A percentile compares a stretch with the other conserved stretches of the same genome.
phyloP scores from a whole-genome alignment of 2,797 vertebrate genomes.

The Sciurus carolinensis region DNA sequence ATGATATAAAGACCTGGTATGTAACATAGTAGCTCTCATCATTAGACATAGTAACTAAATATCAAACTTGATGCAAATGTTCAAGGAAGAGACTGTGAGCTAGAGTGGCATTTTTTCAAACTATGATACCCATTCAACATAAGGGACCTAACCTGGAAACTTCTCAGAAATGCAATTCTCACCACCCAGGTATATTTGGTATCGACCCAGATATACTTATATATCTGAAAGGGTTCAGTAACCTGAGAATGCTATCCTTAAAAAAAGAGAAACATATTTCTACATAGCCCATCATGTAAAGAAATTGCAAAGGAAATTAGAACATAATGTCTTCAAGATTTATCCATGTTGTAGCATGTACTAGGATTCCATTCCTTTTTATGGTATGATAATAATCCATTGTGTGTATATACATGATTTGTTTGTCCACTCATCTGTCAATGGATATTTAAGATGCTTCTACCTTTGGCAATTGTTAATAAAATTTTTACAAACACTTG shows the following conservation, averaged over 20 bases:
- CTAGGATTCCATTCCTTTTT: no score
- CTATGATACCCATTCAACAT: not conserved
- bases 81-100: not conserved
- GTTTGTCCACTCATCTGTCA: no score
- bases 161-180: not conserved
- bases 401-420: no score
- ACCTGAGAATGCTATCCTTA: not conserved
- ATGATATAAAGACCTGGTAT: not conserved
- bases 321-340: no score
- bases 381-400: no score
- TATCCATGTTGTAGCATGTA: no score
- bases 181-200: not conserved
- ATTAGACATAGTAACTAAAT: not conserved
- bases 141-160: not conserved
- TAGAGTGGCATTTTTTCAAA: not conserved
- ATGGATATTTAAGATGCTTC: no score
- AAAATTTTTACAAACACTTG: no score
- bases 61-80: not conserved
- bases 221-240: not conserved
- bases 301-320: no score
- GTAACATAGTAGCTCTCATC: not conserved
- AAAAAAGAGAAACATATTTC: not conserved
- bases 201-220: not conserved
- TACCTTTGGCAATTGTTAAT: no score
- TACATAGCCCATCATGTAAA: not conserved